phyloP scores from a whole-genome alignment of 2,113 vertebrate genomes.

The Pavo muticus region DNA sequence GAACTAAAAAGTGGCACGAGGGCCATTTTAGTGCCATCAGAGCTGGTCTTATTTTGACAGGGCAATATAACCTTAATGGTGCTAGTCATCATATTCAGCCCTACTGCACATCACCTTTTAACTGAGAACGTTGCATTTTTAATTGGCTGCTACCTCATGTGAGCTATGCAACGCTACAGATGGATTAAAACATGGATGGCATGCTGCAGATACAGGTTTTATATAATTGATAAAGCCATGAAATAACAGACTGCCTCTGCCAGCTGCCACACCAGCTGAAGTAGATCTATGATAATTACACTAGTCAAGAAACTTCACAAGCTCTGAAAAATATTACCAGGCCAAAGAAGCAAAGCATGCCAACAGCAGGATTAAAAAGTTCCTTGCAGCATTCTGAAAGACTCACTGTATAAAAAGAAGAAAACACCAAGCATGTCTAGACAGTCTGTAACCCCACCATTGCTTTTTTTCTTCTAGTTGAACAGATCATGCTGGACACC shows the following conservation, averaged over 20 bases:
- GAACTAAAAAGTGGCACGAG: not conserved
- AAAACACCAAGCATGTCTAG: not conserved
- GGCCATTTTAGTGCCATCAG: not conserved
- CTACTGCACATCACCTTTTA: not conserved
- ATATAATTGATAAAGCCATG: constrained; percentile 34
- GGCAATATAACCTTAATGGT: not conserved
- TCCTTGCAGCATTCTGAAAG: not conserved
- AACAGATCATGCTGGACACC: not conserved
- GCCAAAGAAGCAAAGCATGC: not conserved
- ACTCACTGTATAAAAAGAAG: not conserved
- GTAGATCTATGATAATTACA: not conserved
- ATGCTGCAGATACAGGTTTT: not conserved
- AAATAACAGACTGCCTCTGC: constrained; percentile 37
- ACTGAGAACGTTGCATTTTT: not conserved
- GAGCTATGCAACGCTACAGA: not conserved
- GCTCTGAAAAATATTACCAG: not conserved
- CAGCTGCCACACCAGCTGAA: constrained; percentile 53
- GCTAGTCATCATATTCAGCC: not conserved
- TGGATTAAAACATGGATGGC: not conserved
- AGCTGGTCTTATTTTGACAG: not conserved
- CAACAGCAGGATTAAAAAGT: not conserved
- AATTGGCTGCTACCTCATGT: constrained; percentile 5
- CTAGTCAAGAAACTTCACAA: not conserved
- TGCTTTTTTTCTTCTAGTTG: not conserved
- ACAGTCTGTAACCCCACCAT: not conserved